A percentile compares a stretch with the other conserved stretches of the same genome.
Evolutionary conservation across 1,140 invertebrate species (phyloP).

Genomic region (Zaprionus lachaisei): DNA sequence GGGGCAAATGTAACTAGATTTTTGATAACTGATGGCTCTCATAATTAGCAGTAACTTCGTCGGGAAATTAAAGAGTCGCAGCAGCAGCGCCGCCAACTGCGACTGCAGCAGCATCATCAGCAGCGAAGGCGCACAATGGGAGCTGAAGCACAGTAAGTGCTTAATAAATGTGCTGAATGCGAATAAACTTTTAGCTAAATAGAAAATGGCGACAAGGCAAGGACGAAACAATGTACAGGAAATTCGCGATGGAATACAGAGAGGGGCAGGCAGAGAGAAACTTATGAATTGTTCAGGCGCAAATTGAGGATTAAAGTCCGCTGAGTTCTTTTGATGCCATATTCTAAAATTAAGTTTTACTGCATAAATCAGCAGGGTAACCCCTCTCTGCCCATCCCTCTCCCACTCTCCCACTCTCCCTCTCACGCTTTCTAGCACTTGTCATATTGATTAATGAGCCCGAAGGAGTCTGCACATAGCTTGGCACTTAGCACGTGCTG

Average conservation of each 20-base stretch:
- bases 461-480: conserved; percentile 45
- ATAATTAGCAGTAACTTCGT: conserved; percentile 45
- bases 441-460: conserved; percentile 70
- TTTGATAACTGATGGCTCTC: conserved; percentile 37
- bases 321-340: conserved; percentile 19
- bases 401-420: not conserved
- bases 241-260: conserved; percentile 64
- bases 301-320: conserved; percentile 35
- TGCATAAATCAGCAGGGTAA: conserved; percentile 67
- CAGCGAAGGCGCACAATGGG: conserved; percentile 60
- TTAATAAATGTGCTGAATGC: conserved; percentile 79
- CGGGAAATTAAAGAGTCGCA: conserved; percentile 48
- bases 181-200: conserved; percentile 79
- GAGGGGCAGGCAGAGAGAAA: conserved; percentile 52
- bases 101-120: conserved; percentile 37
- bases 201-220: conserved; percentile 64
- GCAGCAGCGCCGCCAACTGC: not conserved
- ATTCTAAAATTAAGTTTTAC: conserved; percentile 61
- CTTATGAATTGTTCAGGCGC: conserved; percentile 53
- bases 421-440: conserved; percentile 16
- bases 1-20: conserved; percentile 25
- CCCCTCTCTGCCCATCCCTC: not conserved
- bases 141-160: conserved; percentile 77
- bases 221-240: conserved; percentile 71
- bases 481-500: conserved; percentile 77